Evolutionary conservation across 2,888 invertebrate species (phyloP), one percentile per base, ranked within the genome.

Genomic region (Gymnosoma rotundatum): DNA sequence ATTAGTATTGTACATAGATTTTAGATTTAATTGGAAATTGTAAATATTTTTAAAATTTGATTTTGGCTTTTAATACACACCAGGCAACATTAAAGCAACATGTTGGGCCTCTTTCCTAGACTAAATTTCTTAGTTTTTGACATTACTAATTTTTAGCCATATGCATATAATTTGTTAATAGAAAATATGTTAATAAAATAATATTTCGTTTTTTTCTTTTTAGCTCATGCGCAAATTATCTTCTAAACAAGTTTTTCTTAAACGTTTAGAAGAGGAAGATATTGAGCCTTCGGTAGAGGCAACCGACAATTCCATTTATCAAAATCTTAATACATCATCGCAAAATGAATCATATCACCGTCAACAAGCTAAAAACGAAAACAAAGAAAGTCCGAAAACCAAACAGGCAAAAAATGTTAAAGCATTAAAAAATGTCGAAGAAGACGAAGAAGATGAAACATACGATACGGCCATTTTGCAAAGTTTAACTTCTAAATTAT

Each of bases 171-270:
- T 7, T 7, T 32, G 32, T 32, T 32, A 32, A 25, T 25, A 25
- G 25, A 25, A 1, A 25, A 25, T 25, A 25, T 25, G 25, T 25
- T 32, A 32, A 32, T 7, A 2, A 5, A 32, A 5, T 32, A 25
- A 32, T 32, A 32, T 5, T 6, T 18, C 7, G 42, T 54, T 69
- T 18, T 18, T 16, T 20, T 54, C 58, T 58, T 87, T 88, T 61
- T 87, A 91, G 91, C 87, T 91, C 79, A 89, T 91, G 83, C 91
- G 91, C 58, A 91, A 89, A 87, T 86, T 91, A 45, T 89, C 91
- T 1, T 88, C 90, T 42, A 89, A 88, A 82, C 90, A 91, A 78
- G 79, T 89, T 16, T 88, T 90, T 63, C 88, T 88, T 74, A 88
- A 89, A 78, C 90, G 89, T 48, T 87, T 90, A 74, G 90, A 91